Base-by-base conservation (phyloP, 2,797 vertebrate genomes). In the Pangasius larnaudii region DNA sequence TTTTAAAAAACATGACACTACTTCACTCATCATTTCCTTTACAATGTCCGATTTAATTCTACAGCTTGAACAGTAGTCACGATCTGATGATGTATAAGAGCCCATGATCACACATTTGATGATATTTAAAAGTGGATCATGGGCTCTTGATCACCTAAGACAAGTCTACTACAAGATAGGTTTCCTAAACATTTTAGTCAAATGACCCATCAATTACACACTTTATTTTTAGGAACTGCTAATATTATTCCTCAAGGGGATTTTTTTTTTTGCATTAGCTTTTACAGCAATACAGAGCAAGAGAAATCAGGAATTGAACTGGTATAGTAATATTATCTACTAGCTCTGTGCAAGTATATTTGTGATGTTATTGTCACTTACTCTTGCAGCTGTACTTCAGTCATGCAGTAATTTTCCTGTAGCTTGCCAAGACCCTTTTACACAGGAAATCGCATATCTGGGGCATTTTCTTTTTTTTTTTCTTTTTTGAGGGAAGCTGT, bases 391-490 rank as follows among this genome's bases (percentile, higher is more conserved):
- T 83, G 61, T 83, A 30, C 8, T 65, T 19, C 42, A 30, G 27
- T 18, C 61, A 49, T 49, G 27, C 58, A 27, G 79, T 27, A 81
- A 39, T 42, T 42, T 81, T 27, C 5, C 78, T 81, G 42, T 9
- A n/a, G 10, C 3, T 0, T 65, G 61, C 42, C 81, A 83, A 4
- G 6, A 30, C 61, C 22, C 14, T 51, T 53, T 63, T 16, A 46
- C 8, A 83, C 61, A 82, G 80, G 80, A 82, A 82, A n/a, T 46
- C 22, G 10, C 81, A 63, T n/a, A n/a, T 46, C 3, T 19, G 61
- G 1, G 42, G 1, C 39, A 5, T 3, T 27, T 39, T 42, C 27
- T 42, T 22, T 27, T 10, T 10, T 2, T 0, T 16, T n/a, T 82
- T 30, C 3, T 39, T 39, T 19, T 30, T 42, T 0, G 3, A 61